These are phyloP conservation scores for Tachina lurida DNA, from an alignment of 2,888 invertebrate genomes.

Conservation along the genomic window DNA sequence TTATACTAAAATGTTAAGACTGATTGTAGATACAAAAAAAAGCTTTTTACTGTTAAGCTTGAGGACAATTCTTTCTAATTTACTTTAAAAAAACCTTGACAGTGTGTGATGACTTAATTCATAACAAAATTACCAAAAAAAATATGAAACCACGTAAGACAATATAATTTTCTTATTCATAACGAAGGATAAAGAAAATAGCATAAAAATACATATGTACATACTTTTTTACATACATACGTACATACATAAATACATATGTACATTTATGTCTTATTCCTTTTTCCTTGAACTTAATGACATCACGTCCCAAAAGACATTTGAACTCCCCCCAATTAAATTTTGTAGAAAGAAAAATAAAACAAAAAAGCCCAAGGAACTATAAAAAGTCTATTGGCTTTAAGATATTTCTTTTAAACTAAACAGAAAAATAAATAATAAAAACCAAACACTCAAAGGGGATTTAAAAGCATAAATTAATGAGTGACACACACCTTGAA, in stretches of 20 bases:
- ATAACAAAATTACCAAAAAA: constrained; percentile 10
- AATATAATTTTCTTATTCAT: constrained; percentile 41
- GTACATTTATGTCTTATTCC: background rate
- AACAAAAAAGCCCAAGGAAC: background rate
- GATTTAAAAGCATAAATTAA: constrained; percentile 25
- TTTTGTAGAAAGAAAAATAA: constrained; percentile 30
- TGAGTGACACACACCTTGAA: constrained; percentile 49
- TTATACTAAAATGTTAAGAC: too few species aligned
- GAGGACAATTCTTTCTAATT: background rate
- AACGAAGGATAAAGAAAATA: constrained; percentile 5
- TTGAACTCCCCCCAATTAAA: constrained; percentile 44
- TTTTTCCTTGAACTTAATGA: constrained; percentile 52
- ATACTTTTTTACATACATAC: too few species aligned
- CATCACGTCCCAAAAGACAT: constrained; percentile 40
- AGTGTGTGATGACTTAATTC: constrained; percentile 33
- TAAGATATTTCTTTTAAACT: constrained; percentile 16
- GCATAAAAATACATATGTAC: background rate
- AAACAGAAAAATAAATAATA: constrained; percentile 16
- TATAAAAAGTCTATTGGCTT: constrained; percentile 18
- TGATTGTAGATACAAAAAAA: too few species aligned
- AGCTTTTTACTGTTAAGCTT: background rate
- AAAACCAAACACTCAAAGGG: constrained; percentile 14
- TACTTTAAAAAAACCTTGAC: constrained; percentile 4
- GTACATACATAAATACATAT: background rate
- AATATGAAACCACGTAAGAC: constrained; percentile 20